Percentiles rank a stretch among this genome's conserved stretches.
Conservation (phyloP, 2,888 invertebrate species). For the Tuberolachnus salignus region DNA sequence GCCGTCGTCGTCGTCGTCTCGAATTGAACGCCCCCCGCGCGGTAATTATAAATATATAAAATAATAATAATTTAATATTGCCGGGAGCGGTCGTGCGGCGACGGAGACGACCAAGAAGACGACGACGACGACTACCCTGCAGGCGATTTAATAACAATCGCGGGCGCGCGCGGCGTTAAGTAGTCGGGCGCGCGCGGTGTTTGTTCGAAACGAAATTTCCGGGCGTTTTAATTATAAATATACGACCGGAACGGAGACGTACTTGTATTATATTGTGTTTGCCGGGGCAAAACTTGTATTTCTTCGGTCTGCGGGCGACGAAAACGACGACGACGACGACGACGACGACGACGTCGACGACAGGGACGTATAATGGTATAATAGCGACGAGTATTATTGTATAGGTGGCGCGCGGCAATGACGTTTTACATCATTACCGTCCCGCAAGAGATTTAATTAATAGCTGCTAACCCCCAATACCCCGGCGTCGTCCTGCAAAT, state of each 20-base stretch:
- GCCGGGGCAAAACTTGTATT: neutral
- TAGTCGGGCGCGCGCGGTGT: neutral
- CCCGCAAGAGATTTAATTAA: conserved; percentile 20
- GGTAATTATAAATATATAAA: too few relatives aligned
- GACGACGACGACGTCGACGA: neutral
- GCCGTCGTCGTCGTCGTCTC: neutral
- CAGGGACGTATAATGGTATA: neutral
- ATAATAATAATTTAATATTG: too few relatives aligned
- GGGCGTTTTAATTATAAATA: conserved; percentile 3
- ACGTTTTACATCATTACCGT: conserved; percentile 12
- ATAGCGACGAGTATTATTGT: too few relatives aligned
- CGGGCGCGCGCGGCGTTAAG: neutral
- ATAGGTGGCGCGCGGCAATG: neutral
- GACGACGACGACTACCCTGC: neutral
- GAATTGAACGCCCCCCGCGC: too few relatives aligned
- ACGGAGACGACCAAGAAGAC: neutral
- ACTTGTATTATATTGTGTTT: neutral
- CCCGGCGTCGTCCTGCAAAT: neutral
- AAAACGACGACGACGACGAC: neutral
- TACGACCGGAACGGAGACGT: neutral
- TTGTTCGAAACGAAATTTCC: conserved; percentile 1
- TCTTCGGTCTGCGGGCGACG: too few relatives aligned
- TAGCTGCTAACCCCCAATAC: neutral
- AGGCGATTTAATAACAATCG: conserved; percentile 19
- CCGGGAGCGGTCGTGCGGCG: neutral